Evolutionary conservation across 2,888 invertebrate genomes (phyloP), one percentile per base, ranked within the genome.

Genomic region (Eubasilissa splendida): DNA sequence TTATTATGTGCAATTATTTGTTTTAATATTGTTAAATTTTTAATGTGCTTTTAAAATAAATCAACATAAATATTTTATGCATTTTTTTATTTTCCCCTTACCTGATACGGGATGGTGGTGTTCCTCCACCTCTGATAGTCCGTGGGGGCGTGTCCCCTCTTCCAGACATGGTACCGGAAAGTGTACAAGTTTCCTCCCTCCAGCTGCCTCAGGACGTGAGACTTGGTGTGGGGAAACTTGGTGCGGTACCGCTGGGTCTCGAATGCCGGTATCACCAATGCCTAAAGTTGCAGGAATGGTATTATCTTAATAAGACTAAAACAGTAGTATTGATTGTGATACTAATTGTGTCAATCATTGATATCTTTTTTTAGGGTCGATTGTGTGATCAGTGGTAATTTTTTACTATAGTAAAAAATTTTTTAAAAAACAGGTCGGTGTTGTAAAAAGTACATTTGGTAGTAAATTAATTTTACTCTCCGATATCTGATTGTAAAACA

Each of bases 101-200:
- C 95, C 88, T 93, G 91, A 86, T 96, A 96, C 0, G 96, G 95
- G 31, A 93, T 92, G 11, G 92, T 92, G 0, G 96, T 94, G 9
- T 92, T 92, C 85, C 92, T 91, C 97, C 97, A 97, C 85, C 93
- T 92, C 42, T 92, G 92, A 87, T 95, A 97, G 89, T 97, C 94
- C 0, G 97, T 97, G 10, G 97, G 93, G 0, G 95, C 93, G 87
- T 97, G 97, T 7, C 97, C 97, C 85, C 94, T 92, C 0, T 95
- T 93, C 97, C 97, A 97, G 76, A 97, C 96, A 84, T 96, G 94
- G 84, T 94, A 95, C 76, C 97, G 92, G 90, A 97, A 97, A 2
- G 96, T 96, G 85, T 95, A 95, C 14, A 97, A 90, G 84, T 94
- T 93, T 56, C 94, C 94, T 84, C 91, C 91, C 86, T 93, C 92